Evolutionary conservation across 2,113 vertebrate species (phyloP).

Genomic region (Podocnemis expansa): DNA sequence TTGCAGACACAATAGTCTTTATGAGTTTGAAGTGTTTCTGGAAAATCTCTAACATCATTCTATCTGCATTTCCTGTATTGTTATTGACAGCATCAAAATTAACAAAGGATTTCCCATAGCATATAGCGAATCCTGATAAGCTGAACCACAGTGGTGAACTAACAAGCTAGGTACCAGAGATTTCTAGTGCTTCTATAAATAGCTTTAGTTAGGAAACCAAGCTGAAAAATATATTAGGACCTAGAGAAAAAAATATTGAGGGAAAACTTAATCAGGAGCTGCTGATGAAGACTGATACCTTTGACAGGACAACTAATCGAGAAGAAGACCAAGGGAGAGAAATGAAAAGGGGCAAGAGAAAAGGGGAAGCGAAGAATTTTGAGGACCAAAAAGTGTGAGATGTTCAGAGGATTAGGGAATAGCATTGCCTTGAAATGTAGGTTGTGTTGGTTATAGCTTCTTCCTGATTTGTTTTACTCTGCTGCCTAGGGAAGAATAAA

Average conservation of each 20-base stretch:
- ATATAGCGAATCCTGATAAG: not conserved
- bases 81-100: not conserved
- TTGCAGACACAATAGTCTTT: not conserved
- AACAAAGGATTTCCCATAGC: not conserved
- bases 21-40: not conserved
- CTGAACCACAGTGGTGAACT: not conserved
- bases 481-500: constrained; percentile 32
- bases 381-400: not conserved
- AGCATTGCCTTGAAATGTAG: not conserved
- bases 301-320: constrained; percentile 37
- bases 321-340: not conserved
- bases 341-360: not conserved
- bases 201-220: constrained; percentile 7
- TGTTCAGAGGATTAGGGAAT: not conserved
- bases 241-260: constrained; percentile 18
- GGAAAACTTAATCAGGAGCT: not conserved
- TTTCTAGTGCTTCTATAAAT: not conserved
- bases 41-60: not conserved
- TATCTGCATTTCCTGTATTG: not conserved
- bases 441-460: constrained; percentile 13
- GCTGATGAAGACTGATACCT: constrained; percentile 1
- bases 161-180: constrained; percentile 9
- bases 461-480: constrained; percentile 37
- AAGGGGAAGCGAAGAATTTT: not conserved
- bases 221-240: constrained; percentile 2